A percentile compares a stretch with the other conserved stretches of the same genome.
These are phyloP conservation scores for Harpalus rufipes DNA, from an alignment of 2,888 invertebrate species.

Conservation along the genomic window DNA sequence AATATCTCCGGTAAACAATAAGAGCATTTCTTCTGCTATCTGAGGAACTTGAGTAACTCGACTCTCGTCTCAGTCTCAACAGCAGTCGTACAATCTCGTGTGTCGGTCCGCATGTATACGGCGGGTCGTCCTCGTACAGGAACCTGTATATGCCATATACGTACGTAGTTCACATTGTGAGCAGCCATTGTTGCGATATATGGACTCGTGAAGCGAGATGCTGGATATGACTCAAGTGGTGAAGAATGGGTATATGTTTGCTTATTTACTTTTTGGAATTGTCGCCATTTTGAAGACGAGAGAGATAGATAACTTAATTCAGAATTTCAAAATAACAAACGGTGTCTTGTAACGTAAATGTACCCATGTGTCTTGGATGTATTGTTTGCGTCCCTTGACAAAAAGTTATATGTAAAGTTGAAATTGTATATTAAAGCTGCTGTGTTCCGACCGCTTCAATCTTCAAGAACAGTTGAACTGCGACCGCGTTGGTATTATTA, in stretches of 20 bases:
- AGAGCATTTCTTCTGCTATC: slow-evolving; percentile 34
- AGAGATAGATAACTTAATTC: slow-evolving; percentile 3
- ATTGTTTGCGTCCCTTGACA: too few relatives aligned
- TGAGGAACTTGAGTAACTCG: slow-evolving; percentile 18
- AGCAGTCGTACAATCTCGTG: slow-evolving; percentile 7
- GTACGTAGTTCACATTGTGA: slow-evolving; percentile 21
- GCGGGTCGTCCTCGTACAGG: not conserved
- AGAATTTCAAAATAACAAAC: not conserved
- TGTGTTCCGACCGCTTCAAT: too few relatives aligned
- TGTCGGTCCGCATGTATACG: slow-evolving; percentile 14
- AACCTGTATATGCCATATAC: slow-evolving; percentile 54
- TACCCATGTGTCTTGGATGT: too few relatives aligned
- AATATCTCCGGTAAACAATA: slow-evolving; percentile 30
- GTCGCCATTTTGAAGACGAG: slow-evolving; percentile 24
- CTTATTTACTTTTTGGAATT: slow-evolving; percentile 37
- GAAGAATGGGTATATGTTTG: slow-evolving; percentile 34
- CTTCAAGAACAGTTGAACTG: too few relatives aligned
- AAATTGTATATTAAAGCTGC: too few relatives aligned
- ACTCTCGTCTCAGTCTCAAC: slow-evolving; percentile 10
- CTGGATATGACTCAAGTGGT: slow-evolving; percentile 40
- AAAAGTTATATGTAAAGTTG: too few relatives aligned
- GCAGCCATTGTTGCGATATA: slow-evolving; percentile 39
- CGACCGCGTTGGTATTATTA: too few relatives aligned
- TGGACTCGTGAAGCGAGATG: slow-evolving; percentile 18
- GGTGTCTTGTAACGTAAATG: not conserved